A percentile compares a stretch with the other conserved stretches of the same genome.
phyloP scores from a whole-genome alignment of 2,113 vertebrate genomes.

The Coptodon bakossiorum region DNA sequence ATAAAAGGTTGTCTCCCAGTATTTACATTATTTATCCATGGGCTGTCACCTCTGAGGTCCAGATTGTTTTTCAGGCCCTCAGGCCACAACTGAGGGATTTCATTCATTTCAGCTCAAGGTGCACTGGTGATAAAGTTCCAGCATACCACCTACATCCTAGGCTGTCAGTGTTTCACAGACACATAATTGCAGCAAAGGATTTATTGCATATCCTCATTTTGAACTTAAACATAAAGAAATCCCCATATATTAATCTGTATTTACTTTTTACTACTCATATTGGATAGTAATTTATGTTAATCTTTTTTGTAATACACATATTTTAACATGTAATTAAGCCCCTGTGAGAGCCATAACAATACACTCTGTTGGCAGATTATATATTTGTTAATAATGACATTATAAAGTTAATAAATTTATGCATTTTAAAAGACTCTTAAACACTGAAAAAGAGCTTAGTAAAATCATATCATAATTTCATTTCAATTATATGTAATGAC shows the following conservation, averaged over 20 bases:
- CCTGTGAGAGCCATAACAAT: not conserved
- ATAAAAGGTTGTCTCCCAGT: constrained; percentile 59
- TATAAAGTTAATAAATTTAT: not conserved
- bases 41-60: constrained; percentile 62
- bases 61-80: constrained; percentile 62
- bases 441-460: not conserved
- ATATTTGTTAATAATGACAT: not conserved
- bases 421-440: not conserved
- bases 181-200: constrained; percentile 16
- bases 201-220: constrained; percentile 12
- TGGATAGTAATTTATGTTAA: not conserved
- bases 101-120: constrained; percentile 60
- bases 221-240: not conserved
- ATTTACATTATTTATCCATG: constrained; percentile 71
- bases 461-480: not conserved
- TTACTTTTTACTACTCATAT: not conserved
- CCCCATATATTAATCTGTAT: not conserved
- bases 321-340: not conserved
- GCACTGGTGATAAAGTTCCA: constrained; percentile 43
- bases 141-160: constrained; percentile 43
- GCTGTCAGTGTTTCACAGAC: constrained; percentile 55
- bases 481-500: not conserved
- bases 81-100: constrained; percentile 48
- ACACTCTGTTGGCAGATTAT: not conserved
- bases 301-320: not conserved